Evolutionary conservation across 2,797 vertebrate genomes (phyloP).

Genomic region (Falco concolor): DNA sequence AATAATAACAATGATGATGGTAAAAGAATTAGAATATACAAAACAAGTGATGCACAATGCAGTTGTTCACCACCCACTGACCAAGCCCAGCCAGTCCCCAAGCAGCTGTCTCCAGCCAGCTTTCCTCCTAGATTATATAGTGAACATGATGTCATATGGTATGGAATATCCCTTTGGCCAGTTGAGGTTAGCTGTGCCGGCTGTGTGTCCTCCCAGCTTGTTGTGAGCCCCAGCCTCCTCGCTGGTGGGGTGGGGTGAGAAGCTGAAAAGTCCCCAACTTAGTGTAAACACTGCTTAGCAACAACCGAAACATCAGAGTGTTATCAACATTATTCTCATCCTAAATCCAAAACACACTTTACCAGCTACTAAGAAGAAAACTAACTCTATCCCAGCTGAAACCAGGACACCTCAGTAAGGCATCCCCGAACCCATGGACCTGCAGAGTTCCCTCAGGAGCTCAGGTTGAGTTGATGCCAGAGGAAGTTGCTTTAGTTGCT

Average conservation of each 20-base stretch:
- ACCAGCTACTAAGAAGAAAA: background rate
- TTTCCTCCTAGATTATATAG: background rate
- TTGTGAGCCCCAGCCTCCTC: background rate
- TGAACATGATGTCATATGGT: background rate
- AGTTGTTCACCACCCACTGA: background rate
- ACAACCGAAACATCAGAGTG: background rate
- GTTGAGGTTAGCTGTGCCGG: background rate
- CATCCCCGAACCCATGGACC: background rate
- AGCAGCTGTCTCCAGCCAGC: background rate
- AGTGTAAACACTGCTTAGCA: background rate
- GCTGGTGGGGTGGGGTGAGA: background rate
- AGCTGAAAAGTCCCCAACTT: background rate
- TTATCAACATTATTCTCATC: background rate
- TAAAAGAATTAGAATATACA: background rate
- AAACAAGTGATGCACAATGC: background rate
- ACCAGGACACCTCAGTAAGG: background rate
- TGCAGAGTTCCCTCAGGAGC: background rate
- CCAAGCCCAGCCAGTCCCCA: background rate
- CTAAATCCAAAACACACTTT: background rate
- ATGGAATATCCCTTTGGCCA: background rate
- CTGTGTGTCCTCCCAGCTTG: background rate
- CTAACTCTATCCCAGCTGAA: background rate
- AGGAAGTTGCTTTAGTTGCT: background rate
- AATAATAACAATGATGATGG: background rate
- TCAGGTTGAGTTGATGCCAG: background rate